Evolutionary conservation across 2,113 vertebrate genomes (phyloP).

Genomic region (Nettapus auritus): DNA sequence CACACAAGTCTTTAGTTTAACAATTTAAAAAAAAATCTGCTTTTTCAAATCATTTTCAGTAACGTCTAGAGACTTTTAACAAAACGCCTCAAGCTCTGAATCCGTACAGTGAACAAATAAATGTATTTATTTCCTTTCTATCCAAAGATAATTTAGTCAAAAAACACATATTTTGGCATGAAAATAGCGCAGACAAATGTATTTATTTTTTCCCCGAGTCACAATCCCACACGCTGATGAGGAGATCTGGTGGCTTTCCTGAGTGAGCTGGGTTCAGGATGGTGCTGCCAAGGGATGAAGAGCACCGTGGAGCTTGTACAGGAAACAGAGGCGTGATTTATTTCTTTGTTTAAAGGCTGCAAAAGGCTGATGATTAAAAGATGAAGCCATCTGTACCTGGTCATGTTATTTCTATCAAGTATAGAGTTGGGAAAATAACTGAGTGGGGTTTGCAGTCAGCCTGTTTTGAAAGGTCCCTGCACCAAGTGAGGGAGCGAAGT

Average conservation of each 20-base stretch:
- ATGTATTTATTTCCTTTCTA: not conserved
- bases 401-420: not conserved
- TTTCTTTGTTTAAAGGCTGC: slow-evolving; percentile 1
- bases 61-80: not conserved
- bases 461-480: not conserved
- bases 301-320: not conserved
- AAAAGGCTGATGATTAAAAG: not conserved
- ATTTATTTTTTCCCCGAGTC: not conserved
- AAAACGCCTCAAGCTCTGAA: not conserved
- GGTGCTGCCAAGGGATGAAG: not conserved
- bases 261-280: not conserved
- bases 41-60: not conserved
- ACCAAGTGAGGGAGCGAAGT: not conserved
- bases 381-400: not conserved
- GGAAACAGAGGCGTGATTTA: not conserved
- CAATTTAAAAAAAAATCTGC: not conserved
- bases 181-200: not conserved
- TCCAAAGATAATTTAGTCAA: not conserved
- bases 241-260: not conserved
- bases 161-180: not conserved
- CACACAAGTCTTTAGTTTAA: slow-evolving; percentile 6
- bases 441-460: accelerated
- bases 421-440: not conserved
- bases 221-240: not conserved
- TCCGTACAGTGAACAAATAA: not conserved